These are phyloP conservation scores for Gari tellinella DNA, from an alignment of 2,888 invertebrate genomes.

Conservation along the genomic window DNA sequence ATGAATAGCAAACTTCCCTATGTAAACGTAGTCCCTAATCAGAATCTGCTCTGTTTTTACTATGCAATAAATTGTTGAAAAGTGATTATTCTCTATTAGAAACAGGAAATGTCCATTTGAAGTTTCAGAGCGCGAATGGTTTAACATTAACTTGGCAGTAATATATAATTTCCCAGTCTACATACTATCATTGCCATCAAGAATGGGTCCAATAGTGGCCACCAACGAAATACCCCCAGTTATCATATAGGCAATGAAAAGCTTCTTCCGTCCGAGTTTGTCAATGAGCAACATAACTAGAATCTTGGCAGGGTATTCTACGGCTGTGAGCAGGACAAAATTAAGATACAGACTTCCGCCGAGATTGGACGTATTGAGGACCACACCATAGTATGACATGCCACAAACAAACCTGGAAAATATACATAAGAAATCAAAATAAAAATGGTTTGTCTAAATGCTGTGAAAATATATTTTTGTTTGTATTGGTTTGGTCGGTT, in stretches of 20 bases:
- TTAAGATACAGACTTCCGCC: slow-evolving; percentile 68
- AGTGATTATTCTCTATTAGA: not conserved
- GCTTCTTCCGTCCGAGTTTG: slow-evolving; percentile 59
- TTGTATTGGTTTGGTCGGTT: too few relatives aligned
- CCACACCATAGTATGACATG: slow-evolving; percentile 70
- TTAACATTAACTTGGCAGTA: not conserved
- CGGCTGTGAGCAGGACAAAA: slow-evolving; percentile 61
- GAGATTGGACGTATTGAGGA: slow-evolving; percentile 65
- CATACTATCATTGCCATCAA: slow-evolving; percentile 44
- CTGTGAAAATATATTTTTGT: too few relatives aligned
- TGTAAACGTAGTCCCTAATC: too few relatives aligned
- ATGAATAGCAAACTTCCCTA: too few relatives aligned
- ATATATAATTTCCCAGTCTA: not conserved
- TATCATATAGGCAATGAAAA: slow-evolving; percentile 58
- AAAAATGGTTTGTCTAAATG: too few relatives aligned
- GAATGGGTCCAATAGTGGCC: slow-evolving; percentile 86
- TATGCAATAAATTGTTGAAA: not conserved
- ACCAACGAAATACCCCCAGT: slow-evolving; percentile 83
- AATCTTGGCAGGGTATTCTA: slow-evolving; percentile 65
- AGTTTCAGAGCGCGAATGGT: not conserved
- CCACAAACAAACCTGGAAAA: slow-evolving; percentile 61
- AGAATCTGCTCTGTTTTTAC: not conserved
- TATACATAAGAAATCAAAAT: not conserved
- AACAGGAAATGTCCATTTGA: not conserved
- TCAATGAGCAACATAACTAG: slow-evolving; percentile 58